Conservation (phyloP, 2,797 vertebrate genomes). For the Paguma larvata region DNA sequence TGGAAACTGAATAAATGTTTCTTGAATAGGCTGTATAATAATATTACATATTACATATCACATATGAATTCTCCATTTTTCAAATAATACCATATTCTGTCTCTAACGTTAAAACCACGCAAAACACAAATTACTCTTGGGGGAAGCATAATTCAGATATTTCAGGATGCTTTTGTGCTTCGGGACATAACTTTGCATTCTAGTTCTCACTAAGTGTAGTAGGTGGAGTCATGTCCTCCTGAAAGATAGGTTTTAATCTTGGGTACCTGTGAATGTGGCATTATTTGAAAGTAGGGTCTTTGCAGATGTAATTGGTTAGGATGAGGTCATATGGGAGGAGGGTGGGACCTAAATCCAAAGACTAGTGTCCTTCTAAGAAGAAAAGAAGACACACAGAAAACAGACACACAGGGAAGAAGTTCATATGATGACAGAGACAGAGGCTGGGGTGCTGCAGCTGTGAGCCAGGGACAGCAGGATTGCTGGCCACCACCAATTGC, state of each 20-base stretch:
- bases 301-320: neutral
- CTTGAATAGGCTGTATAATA: neutral
- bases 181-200: neutral
- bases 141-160: constrained; percentile 12
- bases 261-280: neutral
- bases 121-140: neutral
- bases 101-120: neutral
- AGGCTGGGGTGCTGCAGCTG: accelerated
- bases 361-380: neutral
- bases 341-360: neutral
- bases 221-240: neutral
- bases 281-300: neutral
- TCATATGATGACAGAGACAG: neutral
- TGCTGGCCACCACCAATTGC: no score
- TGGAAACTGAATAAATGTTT: constrained; percentile 22
- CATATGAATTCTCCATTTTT: constrained; percentile 36
- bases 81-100: neutral
- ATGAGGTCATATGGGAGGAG: neutral
- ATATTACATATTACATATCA: neutral
- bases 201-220: neutral
- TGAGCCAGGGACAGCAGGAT: neutral
- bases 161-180: neutral
- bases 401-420: neutral
- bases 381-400: neutral
- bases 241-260: neutral